These are phyloP conservation scores for Ceuthmochares aereus DNA, from an alignment of 2,113 vertebrate genomes.

Conservation along the genomic window DNA sequence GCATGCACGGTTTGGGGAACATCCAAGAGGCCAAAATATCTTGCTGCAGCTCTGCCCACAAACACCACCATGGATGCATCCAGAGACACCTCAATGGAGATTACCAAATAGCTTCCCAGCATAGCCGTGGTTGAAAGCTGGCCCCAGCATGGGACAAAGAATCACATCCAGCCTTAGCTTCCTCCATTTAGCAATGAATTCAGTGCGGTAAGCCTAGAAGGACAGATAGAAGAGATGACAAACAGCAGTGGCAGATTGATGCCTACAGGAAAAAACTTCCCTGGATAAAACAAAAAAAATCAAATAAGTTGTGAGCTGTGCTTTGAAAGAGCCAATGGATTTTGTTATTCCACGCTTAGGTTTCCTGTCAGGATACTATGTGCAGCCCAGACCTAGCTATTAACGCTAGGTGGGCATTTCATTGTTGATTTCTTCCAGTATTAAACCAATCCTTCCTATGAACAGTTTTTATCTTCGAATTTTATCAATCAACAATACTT, in stretches of 20 bases:
- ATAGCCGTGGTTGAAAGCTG: constrained; percentile 80
- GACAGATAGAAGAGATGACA: neutral
- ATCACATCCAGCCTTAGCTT: constrained; percentile 84
- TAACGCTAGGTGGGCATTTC: neutral
- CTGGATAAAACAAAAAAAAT: neutral
- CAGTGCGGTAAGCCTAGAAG: constrained; percentile 77
- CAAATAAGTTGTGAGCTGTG: neutral
- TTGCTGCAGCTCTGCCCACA: neutral
- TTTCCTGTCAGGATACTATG: neutral
- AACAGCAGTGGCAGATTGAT: neutral
- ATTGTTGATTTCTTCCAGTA: neutral
- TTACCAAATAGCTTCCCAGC: constrained; percentile 76
- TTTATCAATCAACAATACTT: neutral
- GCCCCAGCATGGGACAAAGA: constrained; percentile 85
- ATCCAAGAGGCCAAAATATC: neutral
- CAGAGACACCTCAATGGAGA: neutral
- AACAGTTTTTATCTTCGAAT: neutral
- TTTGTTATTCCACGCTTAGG: neutral
- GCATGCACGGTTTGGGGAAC: rapidly evolving
- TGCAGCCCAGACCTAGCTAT: neutral
- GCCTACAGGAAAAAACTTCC: neutral
- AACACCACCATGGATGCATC: neutral
- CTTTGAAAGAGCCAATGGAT: neutral
- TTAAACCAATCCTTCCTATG: neutral
- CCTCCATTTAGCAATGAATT: constrained; percentile 84